Evolutionary conservation across 2,113 vertebrate species (phyloP), one percentile per base, ranked within the genome.

Genomic region (Tragelaphus scriptus): DNA sequence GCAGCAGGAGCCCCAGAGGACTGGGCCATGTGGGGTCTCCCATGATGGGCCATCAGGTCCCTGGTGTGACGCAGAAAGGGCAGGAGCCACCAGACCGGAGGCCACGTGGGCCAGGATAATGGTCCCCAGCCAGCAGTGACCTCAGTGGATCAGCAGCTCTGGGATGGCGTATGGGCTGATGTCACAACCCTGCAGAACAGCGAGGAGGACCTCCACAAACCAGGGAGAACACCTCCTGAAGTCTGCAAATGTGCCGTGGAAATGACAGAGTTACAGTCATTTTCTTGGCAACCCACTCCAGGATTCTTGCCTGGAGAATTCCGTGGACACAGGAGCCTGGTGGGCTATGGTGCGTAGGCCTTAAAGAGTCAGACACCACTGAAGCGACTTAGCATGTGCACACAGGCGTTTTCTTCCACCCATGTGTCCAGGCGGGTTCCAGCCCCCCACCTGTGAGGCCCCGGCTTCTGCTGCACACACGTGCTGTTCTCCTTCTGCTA

Each of bases 1-100:
- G 30, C 32, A 84, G 55, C 44, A 85, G 32, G 58, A 71, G 44
- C 15, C 44, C 53, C 17, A 4, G 6, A 9, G 58, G 79, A 14
- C 53, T 1, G 0, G 3, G 82, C 19, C 23, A 0, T 1, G 5
- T 11, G 61, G 47, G 19, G 10, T 15, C 28, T 44, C 36, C 14
- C 81, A 87, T 11, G 10, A 59, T 1, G 51, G 30, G 63, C 44
- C 47, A 51, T 21, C 47, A 25, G 68, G 17, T 5, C 12, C 11
- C 92, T 58, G 19, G 49, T 21, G 7, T 13, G 17, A 19, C 7
- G 49, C 0, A 44, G 81, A 47, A 56, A 58, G 25, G n/a, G 9
- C 71, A 90, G 81, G 85, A 90, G 53, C 14, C 88, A 89, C 59
- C 85, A 75, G 82, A 36, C 55, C 7, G 1, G 28, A 59, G 63